phyloP scores from a whole-genome alignment of 2,888 invertebrate genomes.

The Apantesis nais region DNA sequence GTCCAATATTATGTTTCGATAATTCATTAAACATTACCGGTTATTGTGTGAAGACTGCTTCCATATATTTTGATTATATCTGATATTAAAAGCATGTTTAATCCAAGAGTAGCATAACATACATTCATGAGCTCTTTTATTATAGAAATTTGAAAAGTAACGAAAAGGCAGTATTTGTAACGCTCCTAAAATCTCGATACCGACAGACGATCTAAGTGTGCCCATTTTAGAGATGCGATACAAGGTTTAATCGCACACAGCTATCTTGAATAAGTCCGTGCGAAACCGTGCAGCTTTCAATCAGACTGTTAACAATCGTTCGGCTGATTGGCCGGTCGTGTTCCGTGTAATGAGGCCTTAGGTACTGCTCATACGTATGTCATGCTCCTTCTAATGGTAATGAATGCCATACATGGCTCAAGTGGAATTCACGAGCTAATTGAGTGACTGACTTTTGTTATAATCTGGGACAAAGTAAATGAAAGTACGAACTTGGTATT shows the following conservation, averaged over 20 bases:
- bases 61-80: not conserved
- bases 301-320: slow-evolving; percentile 67
- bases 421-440: slow-evolving; percentile 53
- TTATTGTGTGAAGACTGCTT: not conserved
- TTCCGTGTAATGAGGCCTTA: slow-evolving; percentile 69
- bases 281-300: slow-evolving; percentile 73
- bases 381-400: slow-evolving; percentile 59
- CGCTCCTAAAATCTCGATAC: slow-evolving; percentile 21
- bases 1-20: not conserved
- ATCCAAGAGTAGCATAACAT: not conserved
- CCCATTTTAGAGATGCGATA: slow-evolving; percentile 46
- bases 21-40: not conserved
- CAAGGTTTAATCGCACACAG: slow-evolving; percentile 36
- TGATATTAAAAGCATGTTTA: not conserved
- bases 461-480: slow-evolving; percentile 44
- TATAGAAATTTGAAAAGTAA: too few relatives aligned
- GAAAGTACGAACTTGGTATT: slow-evolving; percentile 41
- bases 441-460: slow-evolving; percentile 50
- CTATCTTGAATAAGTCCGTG: slow-evolving; percentile 60
- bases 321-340: slow-evolving; percentile 73
- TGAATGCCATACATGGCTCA: slow-evolving; percentile 59
- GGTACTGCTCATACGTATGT: slow-evolving; percentile 63
- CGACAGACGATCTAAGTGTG: slow-evolving; percentile 36
- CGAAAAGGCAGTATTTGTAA: slow-evolving; percentile 17
- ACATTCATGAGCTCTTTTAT: not conserved